Evolutionary conservation across 2,113 vertebrate genomes (phyloP).

Genomic region (Serilophus lunatus): DNA sequence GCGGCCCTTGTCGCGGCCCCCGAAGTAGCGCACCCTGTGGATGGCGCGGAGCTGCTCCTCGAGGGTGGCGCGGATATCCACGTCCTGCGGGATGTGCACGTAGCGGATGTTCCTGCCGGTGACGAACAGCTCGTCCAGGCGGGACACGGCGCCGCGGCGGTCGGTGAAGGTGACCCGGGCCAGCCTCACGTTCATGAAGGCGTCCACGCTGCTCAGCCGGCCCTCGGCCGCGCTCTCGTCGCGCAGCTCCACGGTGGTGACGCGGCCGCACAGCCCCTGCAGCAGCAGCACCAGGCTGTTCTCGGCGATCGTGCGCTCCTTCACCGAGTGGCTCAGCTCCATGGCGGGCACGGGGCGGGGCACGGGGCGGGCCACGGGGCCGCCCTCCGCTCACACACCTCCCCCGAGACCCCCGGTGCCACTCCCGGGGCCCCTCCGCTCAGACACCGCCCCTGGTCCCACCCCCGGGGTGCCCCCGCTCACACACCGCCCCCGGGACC

Average conservation of each 20-base stretch:
- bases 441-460: no score
- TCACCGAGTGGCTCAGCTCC: conserved; percentile 85
- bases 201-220: conserved; percentile 86
- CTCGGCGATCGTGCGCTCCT: conserved; percentile 91
- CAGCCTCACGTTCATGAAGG: conserved; percentile 95
- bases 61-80: conserved; percentile 87
- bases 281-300: conserved; percentile 95
- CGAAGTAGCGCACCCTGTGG: conserved; percentile 84
- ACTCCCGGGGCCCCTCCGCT: no score
- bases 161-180: conserved; percentile 82
- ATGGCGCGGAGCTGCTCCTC: conserved; percentile 85
- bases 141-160: conserved; percentile 68
- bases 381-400: background rate
- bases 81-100: conserved; percentile 89
- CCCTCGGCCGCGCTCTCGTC: conserved; percentile 88
- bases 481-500: no score
- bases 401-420: no score
- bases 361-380: background rate
- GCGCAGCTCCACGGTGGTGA: conserved; percentile 91
- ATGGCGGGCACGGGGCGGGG: background rate
- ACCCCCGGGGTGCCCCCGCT: no score
- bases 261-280: conserved; percentile 85
- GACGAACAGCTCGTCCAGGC: conserved; percentile 87
- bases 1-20: conserved; percentile 74
- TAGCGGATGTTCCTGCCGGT: conserved; percentile 91